phyloP scores from a whole-genome alignment of 1,140 invertebrate genomes.

The Panonychus citri region DNA sequence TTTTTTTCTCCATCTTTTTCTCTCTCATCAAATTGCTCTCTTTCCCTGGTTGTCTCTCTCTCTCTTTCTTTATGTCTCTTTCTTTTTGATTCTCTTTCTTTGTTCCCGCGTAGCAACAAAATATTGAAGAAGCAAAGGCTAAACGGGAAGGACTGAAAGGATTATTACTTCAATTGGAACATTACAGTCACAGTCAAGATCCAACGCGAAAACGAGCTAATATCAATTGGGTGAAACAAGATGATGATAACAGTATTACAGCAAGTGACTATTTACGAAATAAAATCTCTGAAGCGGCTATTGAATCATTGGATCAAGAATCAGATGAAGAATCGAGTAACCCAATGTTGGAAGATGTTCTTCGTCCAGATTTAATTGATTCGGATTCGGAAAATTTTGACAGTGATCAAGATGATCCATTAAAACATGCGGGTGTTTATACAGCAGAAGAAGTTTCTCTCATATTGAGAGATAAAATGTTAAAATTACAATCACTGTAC shows the following conservation, averaged over 20 bases:
- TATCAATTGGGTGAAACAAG: slow-evolving; percentile 6
- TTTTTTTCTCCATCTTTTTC: too few relatives aligned
- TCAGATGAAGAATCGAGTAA: slow-evolving; percentile 29
- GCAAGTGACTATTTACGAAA: slow-evolving; percentile 4
- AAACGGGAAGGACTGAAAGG: slow-evolving; percentile 30
- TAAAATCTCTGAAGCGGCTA: slow-evolving; percentile 7
- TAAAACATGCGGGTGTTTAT: slow-evolving; percentile 54
- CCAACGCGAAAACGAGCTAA: slow-evolving; percentile 4
- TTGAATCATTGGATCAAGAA: slow-evolving; percentile 19
- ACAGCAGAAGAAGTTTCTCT: slow-evolving; percentile 61
- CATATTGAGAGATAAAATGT: slow-evolving; percentile 48
- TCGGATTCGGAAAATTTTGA: slow-evolving; percentile 48
- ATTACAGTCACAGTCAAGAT: slow-evolving; percentile 15
- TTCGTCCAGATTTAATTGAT: slow-evolving; percentile 25
- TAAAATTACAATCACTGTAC: slow-evolving; percentile 52
- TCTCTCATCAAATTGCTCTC: too few relatives aligned
- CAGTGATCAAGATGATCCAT: slow-evolving; percentile 45
- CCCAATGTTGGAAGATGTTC: slow-evolving; percentile 28
- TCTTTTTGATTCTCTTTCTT: background rate
- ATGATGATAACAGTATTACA: slow-evolving; percentile 4
- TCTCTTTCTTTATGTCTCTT: too few relatives aligned
- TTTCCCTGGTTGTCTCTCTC: too few relatives aligned
- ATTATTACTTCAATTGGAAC: slow-evolving; percentile 25
- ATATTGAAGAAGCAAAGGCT: slow-evolving; percentile 22
- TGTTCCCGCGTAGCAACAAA: background rate